A percentile compares a stretch with the other conserved stretches of the same genome.
phyloP scores from a whole-genome alignment of 2,888 invertebrate genomes.

The Eupeodes luniger region DNA sequence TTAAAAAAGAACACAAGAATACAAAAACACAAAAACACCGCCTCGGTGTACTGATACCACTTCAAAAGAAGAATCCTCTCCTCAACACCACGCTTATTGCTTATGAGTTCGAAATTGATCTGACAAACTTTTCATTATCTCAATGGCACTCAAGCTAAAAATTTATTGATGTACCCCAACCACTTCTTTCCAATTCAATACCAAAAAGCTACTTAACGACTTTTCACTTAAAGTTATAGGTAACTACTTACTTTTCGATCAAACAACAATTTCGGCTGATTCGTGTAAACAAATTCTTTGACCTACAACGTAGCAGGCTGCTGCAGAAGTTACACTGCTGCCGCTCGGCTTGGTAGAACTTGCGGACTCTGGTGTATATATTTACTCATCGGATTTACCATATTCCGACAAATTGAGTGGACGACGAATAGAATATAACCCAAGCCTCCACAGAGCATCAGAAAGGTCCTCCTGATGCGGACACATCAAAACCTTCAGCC shows the following conservation, averaged over 20 bases:
- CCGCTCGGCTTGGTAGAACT: conserved; percentile 23
- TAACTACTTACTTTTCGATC: not conserved
- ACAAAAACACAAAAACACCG: not conserved
- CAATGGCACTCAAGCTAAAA: conserved; percentile 68
- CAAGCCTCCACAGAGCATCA: not conserved
- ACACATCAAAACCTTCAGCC: conserved; percentile 63
- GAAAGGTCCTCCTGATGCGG: conserved; percentile 35
- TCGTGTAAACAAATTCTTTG: conserved; percentile 64
- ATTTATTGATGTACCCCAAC: conserved; percentile 68
- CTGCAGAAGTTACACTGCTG: conserved; percentile 68
- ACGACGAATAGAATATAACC: conserved; percentile 51
- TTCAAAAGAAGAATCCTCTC: conserved; percentile 21
- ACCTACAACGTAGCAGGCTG: conserved; percentile 74
- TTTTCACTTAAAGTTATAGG: conserved; percentile 5
- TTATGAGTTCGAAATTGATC: conserved; percentile 54
- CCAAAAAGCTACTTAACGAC: conserved; percentile 70
- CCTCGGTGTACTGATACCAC: not conserved
- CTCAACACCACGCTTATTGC: conserved; percentile 28
- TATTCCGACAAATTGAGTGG: conserved; percentile 76
- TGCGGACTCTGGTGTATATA: conserved; percentile 1
- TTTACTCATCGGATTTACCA: conserved; percentile 73
- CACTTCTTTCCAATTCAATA: conserved; percentile 73
- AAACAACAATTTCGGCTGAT: conserved; percentile 41
- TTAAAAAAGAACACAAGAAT: not conserved
- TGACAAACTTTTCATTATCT: conserved; percentile 66